A percentile compares a stretch with the other conserved stretches of the same genome.
phyloP scores from a whole-genome alignment of 2,888 invertebrate genomes.

The Limnephilus lunatus region DNA sequence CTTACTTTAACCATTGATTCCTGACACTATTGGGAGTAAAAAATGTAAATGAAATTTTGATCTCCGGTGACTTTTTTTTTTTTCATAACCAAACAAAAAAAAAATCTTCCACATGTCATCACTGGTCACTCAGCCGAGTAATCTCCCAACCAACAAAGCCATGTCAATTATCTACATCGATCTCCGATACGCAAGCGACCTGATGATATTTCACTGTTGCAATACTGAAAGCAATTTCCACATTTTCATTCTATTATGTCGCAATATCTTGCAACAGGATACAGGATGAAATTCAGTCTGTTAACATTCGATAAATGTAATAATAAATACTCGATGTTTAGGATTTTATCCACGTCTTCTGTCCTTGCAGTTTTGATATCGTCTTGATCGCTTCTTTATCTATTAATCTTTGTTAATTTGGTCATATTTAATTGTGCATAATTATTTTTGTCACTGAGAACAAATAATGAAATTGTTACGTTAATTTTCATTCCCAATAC shows the following conservation, averaged over 20 bases:
- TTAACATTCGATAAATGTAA: too few relatives aligned
- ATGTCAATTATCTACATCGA: neutral
- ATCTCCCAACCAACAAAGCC: too few relatives aligned
- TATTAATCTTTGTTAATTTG: neutral
- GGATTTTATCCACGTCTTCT: neutral
- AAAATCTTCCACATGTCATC: too few relatives aligned
- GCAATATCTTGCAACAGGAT: neutral
- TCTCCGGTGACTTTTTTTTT: too few relatives aligned
- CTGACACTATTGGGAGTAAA: too few relatives aligned
- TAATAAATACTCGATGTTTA: too few relatives aligned
- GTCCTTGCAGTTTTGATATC: neutral
- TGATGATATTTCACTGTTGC: neutral
- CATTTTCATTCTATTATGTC: neutral
- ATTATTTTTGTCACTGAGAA: conserved; percentile 9
- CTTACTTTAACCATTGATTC: too few relatives aligned
- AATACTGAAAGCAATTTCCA: too few relatives aligned
- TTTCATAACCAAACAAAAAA: too few relatives aligned
- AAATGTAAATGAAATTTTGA: too few relatives aligned
- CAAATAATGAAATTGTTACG: neutral
- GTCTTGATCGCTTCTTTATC: neutral
- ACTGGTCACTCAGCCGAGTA: too few relatives aligned
- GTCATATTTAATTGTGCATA: neutral
- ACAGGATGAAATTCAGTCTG: neutral
- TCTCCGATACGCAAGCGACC: neutral
- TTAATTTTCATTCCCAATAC: neutral